A percentile compares a stretch with the other conserved stretches of the same genome.
These are phyloP conservation scores for Callopanchax toddi DNA, from an alignment of 2,113 vertebrate genomes.

Conservation along the genomic window DNA sequence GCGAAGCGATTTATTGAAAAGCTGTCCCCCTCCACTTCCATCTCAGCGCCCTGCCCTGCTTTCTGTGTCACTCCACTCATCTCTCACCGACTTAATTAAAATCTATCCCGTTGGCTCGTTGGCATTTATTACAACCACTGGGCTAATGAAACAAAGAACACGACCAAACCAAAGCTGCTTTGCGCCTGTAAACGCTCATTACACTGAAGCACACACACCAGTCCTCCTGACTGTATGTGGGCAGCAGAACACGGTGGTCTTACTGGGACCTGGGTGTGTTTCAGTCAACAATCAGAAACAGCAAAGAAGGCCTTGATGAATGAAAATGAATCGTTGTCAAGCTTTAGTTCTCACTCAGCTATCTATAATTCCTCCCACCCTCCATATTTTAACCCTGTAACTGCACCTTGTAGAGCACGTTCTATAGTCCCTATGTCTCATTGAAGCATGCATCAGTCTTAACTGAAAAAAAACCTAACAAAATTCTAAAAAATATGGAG, in stretches of 20 bases:
- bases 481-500: too few relatives aligned
- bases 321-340: too few relatives aligned
- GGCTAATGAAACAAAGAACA: slow-evolving; percentile 78
- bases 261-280: slow-evolving; percentile 12
- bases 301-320: slow-evolving; percentile 2
- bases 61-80: slow-evolving; percentile 76
- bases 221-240: slow-evolving; percentile 41
- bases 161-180: slow-evolving; percentile 65
- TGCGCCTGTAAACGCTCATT: slow-evolving; percentile 70
- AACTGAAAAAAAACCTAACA: too few relatives aligned
- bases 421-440: too few relatives aligned
- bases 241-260: slow-evolving; percentile 46
- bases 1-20: slow-evolving; percentile 85
- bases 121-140: slow-evolving; percentile 77
- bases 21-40: slow-evolving; percentile 65
- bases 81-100: slow-evolving; percentile 81
- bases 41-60: slow-evolving; percentile 44
- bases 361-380: too few relatives aligned
- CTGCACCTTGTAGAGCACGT: too few relatives aligned
- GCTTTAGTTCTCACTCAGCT: too few relatives aligned
- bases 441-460: too few relatives aligned
- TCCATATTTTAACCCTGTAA: too few relatives aligned
- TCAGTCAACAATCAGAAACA: slow-evolving; percentile 18
- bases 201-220: slow-evolving; percentile 32
- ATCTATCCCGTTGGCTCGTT: slow-evolving; percentile 77